Base-by-base conservation (phyloP, 2,888 invertebrate species). In the Tupiocoris notatus region DNA sequence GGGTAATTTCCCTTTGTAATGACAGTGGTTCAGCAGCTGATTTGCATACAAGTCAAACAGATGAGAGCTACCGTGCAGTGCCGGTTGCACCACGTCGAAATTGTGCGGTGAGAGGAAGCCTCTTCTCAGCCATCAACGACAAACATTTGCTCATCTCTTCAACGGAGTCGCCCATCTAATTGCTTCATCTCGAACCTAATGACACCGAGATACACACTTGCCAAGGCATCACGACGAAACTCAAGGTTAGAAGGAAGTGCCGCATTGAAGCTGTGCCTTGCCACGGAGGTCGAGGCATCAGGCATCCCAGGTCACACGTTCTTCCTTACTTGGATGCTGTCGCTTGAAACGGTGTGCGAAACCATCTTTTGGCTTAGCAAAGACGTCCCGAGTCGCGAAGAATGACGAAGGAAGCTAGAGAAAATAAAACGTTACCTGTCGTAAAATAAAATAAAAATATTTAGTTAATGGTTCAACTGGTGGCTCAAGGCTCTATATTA, bases 31-130 rank as follows among this genome's bases (percentile, higher is more conserved):
- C 62, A 63, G 63, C 61, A 61, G 58, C 73, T 73, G 73, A 73
- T 73, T 73, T 73, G 73, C 73, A 73, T 73, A 73, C 73, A 73
- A 73, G 73, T 62, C 73, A 73, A 73, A 73, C 73, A 73, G 73
- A 25, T 39, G 39, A 73, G 73, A 73, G 24, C 12, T 39, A 12
- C 6, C 24, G 62, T 62, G 23, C 23, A 25, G 56, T 25, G 24
- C 23, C 39, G 67, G 20, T 21, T 22, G 70, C 2, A 21, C 63
- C 65, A 17, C 65, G 23, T 23, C 67, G 1, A 17, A 20, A 9
- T 22, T 18, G 22, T 56, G 39, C 56, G 18, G 22, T 67, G 56
- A 21, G 18, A 39, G 7, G 12, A n/a, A 17, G n/a, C 22, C 63
- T 39, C 39, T 73, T 73, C 73, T 73, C 73, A 73, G 73, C 73